Percentiles rank a stretch among this genome's conserved stretches.
These are phyloP conservation scores for Solenodon paradoxus DNA, from an alignment of 2,113 vertebrate species.

Conservation along the genomic window DNA sequence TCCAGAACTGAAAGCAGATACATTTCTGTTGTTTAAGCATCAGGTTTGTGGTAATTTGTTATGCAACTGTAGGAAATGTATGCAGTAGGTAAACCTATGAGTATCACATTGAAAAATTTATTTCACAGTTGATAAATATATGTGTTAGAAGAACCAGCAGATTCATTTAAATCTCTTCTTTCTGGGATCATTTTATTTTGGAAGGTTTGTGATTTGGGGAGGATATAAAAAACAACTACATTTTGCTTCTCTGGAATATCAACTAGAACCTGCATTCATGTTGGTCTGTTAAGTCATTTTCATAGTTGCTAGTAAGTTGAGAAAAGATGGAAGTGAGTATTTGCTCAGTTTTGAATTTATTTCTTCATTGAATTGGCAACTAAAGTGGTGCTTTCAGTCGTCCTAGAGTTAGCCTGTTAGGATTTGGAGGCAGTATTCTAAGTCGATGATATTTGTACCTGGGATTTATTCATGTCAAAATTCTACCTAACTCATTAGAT, in stretches of 20 bases:
- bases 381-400: slow-evolving; percentile 2
- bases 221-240: not conserved
- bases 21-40: not conserved
- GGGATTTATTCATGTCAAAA: slow-evolving; percentile 15
- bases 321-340: not conserved
- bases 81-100: not conserved
- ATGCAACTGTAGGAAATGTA: not conserved
- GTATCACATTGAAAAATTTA: not conserved
- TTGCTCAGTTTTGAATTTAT: not conserved
- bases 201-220: not conserved
- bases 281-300: not conserved
- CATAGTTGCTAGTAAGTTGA: not conserved
- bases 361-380: not conserved
- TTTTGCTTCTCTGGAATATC: not conserved
- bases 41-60: slow-evolving; percentile 5
- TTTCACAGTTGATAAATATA: not conserved
- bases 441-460: not conserved
- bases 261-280: not conserved
- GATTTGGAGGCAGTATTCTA: not conserved
- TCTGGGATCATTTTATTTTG: not conserved
- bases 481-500: not conserved
- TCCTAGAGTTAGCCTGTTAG: not conserved
- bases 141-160: not conserved
- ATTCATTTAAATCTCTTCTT: not conserved
- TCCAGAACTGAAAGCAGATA: not conserved